phyloP scores from a whole-genome alignment of 1,140 invertebrate species.

The Ceratosolen fusciceps region DNA sequence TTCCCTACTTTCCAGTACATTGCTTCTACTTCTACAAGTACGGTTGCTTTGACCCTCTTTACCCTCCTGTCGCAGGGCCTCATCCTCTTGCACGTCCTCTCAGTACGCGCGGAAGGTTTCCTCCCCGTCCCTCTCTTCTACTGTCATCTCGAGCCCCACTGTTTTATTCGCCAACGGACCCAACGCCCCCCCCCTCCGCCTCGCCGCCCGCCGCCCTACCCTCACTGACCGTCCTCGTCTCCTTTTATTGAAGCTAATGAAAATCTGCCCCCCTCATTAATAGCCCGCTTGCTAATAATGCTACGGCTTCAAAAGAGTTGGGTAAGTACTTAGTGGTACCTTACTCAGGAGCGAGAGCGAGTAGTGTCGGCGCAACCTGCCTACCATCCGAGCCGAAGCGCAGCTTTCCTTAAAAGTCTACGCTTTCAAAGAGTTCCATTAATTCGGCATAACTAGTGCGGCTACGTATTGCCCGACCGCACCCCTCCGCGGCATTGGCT shows the following conservation, averaged over 20 bases:
- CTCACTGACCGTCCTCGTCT: neutral
- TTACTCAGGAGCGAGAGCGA: too few species aligned
- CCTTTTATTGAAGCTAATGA: neutral
- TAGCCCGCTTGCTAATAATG: conserved; percentile 9
- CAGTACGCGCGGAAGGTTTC: too few species aligned
- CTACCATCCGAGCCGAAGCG: too few species aligned
- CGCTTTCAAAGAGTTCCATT: neutral
- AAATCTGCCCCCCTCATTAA: neutral
- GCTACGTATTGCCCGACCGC: too few species aligned
- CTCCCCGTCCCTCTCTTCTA: neutral
- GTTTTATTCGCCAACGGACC: too few species aligned
- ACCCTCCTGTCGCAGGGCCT: conserved; percentile 63
- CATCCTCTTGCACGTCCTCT: neutral
- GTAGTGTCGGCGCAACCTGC: too few species aligned
- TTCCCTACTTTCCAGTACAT: conserved; percentile 34
- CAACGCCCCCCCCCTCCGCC: too few species aligned
- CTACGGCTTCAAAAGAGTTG: neutral
- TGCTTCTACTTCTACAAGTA: conserved; percentile 62
- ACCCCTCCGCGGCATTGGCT: too few species aligned
- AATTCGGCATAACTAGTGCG: too few species aligned
- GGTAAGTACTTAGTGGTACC: too few species aligned
- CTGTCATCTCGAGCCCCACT: neutral
- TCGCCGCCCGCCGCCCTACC: too few species aligned
- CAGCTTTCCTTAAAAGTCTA: neutral
- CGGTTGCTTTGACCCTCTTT: conserved; percentile 64